Conservation (phyloP, 2,797 vertebrate genomes). For the Babyrousa celebensis region DNA sequence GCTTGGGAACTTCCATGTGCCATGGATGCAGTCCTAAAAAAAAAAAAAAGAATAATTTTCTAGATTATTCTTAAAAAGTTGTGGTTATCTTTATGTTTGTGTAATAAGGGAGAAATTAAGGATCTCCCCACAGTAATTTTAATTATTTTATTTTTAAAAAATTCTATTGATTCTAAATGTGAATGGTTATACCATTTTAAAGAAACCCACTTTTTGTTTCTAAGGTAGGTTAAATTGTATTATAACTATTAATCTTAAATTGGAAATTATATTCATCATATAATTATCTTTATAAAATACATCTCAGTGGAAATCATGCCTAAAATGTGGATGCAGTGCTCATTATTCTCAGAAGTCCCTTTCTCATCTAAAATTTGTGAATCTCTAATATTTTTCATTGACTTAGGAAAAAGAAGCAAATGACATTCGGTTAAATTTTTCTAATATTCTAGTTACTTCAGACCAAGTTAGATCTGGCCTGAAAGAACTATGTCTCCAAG, state of each 20-base stretch:
- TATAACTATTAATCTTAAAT: neutral
- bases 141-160: neutral
- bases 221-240: neutral
- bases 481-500: constrained; percentile 80
- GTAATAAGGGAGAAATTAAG: neutral
- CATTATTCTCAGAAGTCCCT: neutral
- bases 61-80: neutral
- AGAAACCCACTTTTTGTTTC: neutral
- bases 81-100: neutral
- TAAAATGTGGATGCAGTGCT: neutral
- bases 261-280: neutral
- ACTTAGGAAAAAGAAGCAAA: constrained; percentile 41
- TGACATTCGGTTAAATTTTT: constrained; percentile 52
- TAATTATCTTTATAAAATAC: constrained; percentile 36
- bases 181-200: neutral
- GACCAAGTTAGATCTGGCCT: constrained; percentile 71
- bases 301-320: neutral
- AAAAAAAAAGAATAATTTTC: neutral
- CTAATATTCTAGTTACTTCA: constrained; percentile 73
- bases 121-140: neutral
- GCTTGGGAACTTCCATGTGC: too few relatives aligned
- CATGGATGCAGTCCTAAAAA: too few relatives aligned
- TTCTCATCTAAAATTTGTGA: constrained; percentile 8
- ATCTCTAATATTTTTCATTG: constrained; percentile 22
- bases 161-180: constrained; percentile 38